Conservation (phyloP, 2,113 vertebrate genomes). For the Paradoxurus hermaphroditus region DNA sequence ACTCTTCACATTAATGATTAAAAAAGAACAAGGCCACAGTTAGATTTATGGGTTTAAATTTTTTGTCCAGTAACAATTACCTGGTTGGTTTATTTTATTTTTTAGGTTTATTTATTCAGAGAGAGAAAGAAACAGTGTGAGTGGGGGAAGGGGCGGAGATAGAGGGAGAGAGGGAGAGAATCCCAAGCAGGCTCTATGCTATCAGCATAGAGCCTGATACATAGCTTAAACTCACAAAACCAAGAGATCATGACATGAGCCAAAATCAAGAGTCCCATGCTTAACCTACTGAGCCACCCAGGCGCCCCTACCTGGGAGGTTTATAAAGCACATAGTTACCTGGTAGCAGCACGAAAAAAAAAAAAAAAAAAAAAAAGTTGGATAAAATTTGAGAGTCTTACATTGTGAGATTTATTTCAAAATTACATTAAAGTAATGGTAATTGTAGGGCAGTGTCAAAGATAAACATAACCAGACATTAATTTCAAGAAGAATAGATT, state of each 20-base stretch:
- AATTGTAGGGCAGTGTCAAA: background rate
- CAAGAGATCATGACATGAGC: too few relatives aligned
- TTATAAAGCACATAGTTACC: background rate
- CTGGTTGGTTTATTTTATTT: background rate
- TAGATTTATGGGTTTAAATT: background rate
- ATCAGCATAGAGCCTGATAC: too few relatives aligned
- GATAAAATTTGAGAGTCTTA: background rate
- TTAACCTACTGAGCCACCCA: too few relatives aligned
- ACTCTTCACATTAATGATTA: background rate
- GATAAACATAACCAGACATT: background rate
- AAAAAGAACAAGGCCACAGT: background rate
- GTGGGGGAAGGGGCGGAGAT: too few relatives aligned
- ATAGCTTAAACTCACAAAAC: too few relatives aligned
- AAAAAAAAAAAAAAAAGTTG: background rate
- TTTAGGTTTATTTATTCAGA: too few relatives aligned
- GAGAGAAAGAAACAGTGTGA: too few relatives aligned
- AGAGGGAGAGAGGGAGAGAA: too few relatives aligned
- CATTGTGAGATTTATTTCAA: background rate
- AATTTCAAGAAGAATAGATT: background rate
- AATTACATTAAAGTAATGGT: background rate
- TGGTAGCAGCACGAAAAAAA: background rate
- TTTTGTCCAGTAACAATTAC: background rate
- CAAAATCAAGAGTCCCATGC: too few relatives aligned
- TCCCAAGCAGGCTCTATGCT: too few relatives aligned
- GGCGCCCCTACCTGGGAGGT: background rate